These are phyloP conservation scores for Harpalus rufipes DNA, from an alignment of 2,888 invertebrate species.

Conservation along the genomic window DNA sequence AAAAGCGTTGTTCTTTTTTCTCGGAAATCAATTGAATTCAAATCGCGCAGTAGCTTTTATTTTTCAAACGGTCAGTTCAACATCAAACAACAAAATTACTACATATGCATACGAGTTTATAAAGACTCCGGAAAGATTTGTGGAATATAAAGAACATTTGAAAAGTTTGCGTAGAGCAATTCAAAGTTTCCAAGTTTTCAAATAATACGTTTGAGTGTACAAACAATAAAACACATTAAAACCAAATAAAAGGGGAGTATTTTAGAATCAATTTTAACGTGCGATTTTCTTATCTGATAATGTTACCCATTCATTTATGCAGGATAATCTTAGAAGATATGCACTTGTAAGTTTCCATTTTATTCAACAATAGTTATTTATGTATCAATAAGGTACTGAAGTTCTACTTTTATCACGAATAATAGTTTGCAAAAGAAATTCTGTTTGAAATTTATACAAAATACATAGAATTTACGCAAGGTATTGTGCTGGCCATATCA, in stretches of 20 bases:
- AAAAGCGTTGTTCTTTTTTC: neutral
- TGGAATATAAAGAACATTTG: neutral
- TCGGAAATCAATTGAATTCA: neutral
- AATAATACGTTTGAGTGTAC: neutral
- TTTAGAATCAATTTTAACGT: neutral
- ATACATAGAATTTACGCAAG: too few relatives aligned
- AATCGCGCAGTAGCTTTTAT: neutral
- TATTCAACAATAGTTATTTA: too few relatives aligned
- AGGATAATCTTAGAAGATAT: too few relatives aligned
- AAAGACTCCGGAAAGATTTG: neutral
- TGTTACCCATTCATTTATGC: too few relatives aligned
- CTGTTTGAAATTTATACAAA: too few relatives aligned
- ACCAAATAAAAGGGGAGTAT: neutral
- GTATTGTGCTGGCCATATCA: too few relatives aligned
- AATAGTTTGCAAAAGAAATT: too few relatives aligned
- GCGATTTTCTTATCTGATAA: neutral
- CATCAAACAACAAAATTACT: neutral
- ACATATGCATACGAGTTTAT: conserved; percentile 12
- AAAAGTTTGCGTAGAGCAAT: conserved; percentile 17
- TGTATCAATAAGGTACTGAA: too few relatives aligned
- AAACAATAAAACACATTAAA: neutral
- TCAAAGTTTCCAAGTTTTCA: conserved; percentile 12
- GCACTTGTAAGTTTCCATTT: too few relatives aligned
- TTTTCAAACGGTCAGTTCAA: neutral
- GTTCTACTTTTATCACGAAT: too few relatives aligned